These are phyloP conservation scores for Belgica antarctica DNA, from an alignment of 2,888 invertebrate species.

Conservation along the genomic window DNA sequence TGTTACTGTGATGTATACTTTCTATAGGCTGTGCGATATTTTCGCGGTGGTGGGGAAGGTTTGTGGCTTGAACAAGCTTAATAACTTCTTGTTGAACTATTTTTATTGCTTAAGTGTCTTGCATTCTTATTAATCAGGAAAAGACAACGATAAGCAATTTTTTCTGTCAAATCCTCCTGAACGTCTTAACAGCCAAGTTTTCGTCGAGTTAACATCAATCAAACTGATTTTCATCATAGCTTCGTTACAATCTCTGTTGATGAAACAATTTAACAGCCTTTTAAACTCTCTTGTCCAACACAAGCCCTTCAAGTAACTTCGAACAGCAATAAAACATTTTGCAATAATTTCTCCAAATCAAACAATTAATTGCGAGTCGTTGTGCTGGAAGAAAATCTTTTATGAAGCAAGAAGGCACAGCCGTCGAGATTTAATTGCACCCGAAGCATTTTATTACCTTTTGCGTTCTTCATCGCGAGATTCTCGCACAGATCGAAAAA, in stretches of 20 bases:
- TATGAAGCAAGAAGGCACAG: no score
- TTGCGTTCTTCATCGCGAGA: not conserved
- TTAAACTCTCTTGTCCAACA: no score
- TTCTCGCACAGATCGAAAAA: not conserved
- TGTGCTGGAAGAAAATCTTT: not conserved
- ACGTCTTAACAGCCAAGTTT: no score
- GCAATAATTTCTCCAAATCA: slow-evolving; percentile 26
- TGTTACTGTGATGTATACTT: slow-evolving; percentile 13
- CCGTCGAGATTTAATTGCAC: slow-evolving; percentile 3
- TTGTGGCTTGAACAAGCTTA: not conserved
- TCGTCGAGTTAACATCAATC: no score
- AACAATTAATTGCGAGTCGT: slow-evolving; percentile 22
- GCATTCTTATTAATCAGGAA: no score
- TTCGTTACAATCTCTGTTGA: no score
- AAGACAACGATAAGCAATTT: no score
- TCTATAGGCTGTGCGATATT: not conserved
- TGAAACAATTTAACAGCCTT: no score
- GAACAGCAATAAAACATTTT: not conserved
- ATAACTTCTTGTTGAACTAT: no score
- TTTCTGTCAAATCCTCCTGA: no score
- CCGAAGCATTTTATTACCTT: not conserved
- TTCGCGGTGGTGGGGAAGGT: no score
- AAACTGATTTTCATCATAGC: no score
- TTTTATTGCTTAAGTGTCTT: not conserved
- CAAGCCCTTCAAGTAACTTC: not conserved